These are phyloP conservation scores for Hypomecis punctinalis DNA, from an alignment of 2,888 invertebrate genomes.

Conservation along the genomic window DNA sequence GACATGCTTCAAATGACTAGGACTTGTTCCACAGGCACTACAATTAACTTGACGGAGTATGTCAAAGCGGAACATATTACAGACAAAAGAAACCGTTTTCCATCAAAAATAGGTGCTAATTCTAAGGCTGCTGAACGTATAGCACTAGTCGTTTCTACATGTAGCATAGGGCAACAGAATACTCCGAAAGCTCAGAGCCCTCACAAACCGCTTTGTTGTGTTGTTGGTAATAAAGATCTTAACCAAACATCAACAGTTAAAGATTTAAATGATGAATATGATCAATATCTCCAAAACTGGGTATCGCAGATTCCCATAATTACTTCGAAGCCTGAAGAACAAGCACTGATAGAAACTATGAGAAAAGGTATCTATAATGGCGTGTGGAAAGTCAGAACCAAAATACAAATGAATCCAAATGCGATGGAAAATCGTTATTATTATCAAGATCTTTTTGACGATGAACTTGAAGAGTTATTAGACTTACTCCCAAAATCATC, in stretches of 20 bases:
- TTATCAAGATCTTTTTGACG: conserved; percentile 65
- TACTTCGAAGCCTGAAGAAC: conserved; percentile 44
- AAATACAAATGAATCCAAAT: conserved; percentile 59
- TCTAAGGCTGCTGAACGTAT: neutral
- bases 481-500: conserved; percentile 57
- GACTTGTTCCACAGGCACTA: conserved; percentile 11
- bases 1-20: conserved; percentile 9
- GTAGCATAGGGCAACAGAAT: neutral
- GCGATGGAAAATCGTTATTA: conserved; percentile 56
- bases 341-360: conserved; percentile 49
- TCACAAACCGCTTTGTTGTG: conserved; percentile 2
- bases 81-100: conserved; percentile 25
- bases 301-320: conserved; percentile 58
- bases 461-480: conserved; percentile 67
- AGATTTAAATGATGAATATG: conserved; percentile 53
- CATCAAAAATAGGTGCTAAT: neutral
- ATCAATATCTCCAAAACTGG: conserved; percentile 59
- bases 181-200: neutral
- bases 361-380: conserved; percentile 61
- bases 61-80: conserved; percentile 4
- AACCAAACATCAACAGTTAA: conserved; percentile 22
- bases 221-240: neutral
- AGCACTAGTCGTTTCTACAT: neutral
- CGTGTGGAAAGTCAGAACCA: conserved; percentile 62
- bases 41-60: conserved; percentile 22